Base-by-base conservation (phyloP, 2,888 invertebrate species). In the Lycaena phlaeas region DNA sequence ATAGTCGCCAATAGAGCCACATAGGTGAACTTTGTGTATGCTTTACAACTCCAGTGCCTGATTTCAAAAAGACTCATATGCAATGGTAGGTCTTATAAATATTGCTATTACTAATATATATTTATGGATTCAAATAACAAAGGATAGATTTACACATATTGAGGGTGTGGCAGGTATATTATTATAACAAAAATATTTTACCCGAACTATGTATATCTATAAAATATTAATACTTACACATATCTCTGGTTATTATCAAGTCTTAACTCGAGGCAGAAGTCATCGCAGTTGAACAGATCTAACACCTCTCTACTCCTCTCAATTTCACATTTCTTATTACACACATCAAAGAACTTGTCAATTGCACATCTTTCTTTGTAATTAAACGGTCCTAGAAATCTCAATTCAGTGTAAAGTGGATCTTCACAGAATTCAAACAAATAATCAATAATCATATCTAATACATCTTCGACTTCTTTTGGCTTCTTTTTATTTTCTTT, bases 151-250 rank as follows among this genome's bases (percentile, higher is more conserved):
- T n/a, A n/a, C n/a, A n/a, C n/a, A n/a, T n/a, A n/a, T n/a, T n/a
- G n/a, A n/a, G n/a, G n/a, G n/a, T n/a, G n/a, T n/a, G n/a, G n/a
- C n/a, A n/a, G n/a, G n/a, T n/a, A n/a, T n/a, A n/a, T n/a, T n/a
- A n/a, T n/a, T n/a, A n/a, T n/a, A n/a, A n/a, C n/a, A n/a, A n/a
- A n/a, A n/a, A n/a, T n/a, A n/a, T n/a, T n/a, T n/a, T n/a, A n/a
- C n/a, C n/a, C n/a, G n/a, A n/a, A n/a, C n/a, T n/a, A n/a, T n/a
- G n/a, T n/a, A n/a, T n/a, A n/a, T n/a, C n/a, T n/a, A n/a, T n/a
- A n/a, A n/a, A n/a, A n/a, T n/a, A n/a, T n/a, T n/a, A 26, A 28
- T 49, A 67, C 69, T 68, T 36, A 73, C 73, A 67, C 50, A 41
- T 52, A 49, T 27, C 58, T 60, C 2, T 67, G 66, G 27, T 68